Conservation (phyloP, 1,140 invertebrate genomes). For the Saccostrea glomerata region DNA sequence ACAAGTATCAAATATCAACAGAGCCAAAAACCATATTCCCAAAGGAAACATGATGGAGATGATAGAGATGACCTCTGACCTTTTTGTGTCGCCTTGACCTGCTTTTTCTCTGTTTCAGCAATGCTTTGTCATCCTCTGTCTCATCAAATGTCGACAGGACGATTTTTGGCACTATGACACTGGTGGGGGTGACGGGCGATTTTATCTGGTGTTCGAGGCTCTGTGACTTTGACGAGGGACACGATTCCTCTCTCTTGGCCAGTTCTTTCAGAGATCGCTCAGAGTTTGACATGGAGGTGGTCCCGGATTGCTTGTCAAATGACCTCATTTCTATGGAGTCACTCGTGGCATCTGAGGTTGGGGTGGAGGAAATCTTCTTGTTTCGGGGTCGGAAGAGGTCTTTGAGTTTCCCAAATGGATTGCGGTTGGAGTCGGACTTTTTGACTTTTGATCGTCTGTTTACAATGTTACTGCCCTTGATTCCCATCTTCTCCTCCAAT, state of each 20-base stretch:
- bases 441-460: conserved; percentile 19
- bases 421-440: conserved; percentile 8
- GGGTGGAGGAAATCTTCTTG: conserved; percentile 39
- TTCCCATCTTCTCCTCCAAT: conserved; percentile 46
- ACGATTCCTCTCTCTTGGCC: background rate
- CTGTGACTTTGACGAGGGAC: background rate
- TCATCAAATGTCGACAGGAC: background rate
- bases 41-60: background rate
- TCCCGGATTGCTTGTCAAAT: background rate
- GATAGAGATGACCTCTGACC: background rate
- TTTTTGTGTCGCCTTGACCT: conserved; percentile 10
- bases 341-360: conserved; percentile 31
- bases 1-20: no score
- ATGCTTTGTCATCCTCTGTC: background rate
- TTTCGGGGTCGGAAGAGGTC: conserved; percentile 43
- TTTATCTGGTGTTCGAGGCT: background rate
- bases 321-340: conserved; percentile 53
- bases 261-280: conserved; percentile 25
- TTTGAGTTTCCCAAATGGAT: conserved; percentile 43
- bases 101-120: conserved; percentile 18
- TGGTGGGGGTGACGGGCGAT: background rate
- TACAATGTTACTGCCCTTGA: background rate
- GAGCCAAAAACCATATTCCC: background rate
- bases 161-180: background rate
- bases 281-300: background rate